These are phyloP conservation scores for Galemys pyrenaicus DNA, from an alignment of 2,113 vertebrate genomes.

Conservation along the genomic window DNA sequence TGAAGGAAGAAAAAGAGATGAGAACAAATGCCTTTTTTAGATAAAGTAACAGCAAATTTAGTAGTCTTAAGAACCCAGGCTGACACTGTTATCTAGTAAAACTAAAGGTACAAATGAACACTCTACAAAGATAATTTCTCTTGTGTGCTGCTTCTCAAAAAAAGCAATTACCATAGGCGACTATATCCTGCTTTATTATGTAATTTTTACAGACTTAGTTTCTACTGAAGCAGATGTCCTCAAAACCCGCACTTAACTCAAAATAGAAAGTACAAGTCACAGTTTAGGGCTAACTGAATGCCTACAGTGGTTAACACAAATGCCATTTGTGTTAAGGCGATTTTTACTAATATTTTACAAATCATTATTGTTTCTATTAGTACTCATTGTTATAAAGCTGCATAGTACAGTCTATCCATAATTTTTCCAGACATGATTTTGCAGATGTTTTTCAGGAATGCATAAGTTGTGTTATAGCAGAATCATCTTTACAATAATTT, in stretches of 20 bases:
- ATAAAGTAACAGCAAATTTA: neutral
- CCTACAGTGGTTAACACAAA: neutral
- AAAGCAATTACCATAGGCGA: neutral
- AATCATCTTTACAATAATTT: neutral
- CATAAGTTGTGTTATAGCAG: neutral
- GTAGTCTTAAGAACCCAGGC: neutral
- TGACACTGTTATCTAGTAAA: neutral
- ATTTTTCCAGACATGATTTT: neutral
- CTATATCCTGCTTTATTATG: neutral
- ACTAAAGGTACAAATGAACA: neutral
- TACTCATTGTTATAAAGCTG: neutral
- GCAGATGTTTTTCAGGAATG: neutral
- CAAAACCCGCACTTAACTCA: slow-evolving; percentile 20
- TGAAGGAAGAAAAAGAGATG: neutral
- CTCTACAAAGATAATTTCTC: neutral
- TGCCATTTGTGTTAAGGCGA: neutral
- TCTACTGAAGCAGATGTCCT: slow-evolving; percentile 7
- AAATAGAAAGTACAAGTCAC: neutral
- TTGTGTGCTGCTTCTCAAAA: neutral
- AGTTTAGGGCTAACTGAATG: neutral
- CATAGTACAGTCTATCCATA: neutral
- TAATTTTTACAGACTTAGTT: slow-evolving; percentile 31
- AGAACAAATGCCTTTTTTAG: neutral
- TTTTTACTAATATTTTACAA: neutral
- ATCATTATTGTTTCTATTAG: neutral